Base-by-base conservation (phyloP, 1,140 invertebrate genomes). In the Stegodyphus dumicola region DNA sequence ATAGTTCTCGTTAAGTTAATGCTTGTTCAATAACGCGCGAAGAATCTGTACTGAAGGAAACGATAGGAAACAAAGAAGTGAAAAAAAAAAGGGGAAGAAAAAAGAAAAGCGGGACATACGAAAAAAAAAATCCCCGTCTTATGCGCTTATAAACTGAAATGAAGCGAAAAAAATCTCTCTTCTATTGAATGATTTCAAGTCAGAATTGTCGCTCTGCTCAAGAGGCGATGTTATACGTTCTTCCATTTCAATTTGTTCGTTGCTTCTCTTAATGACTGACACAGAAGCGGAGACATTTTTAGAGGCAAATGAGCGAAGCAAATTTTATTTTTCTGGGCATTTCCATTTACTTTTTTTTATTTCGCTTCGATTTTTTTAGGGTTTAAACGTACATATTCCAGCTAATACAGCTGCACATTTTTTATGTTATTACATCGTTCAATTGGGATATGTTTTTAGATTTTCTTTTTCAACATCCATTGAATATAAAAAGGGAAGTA, bases 171-270 rank as follows among this genome's bases (percentile, higher is more conserved):
- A 80, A 71, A 79, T 69, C 10, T 49, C 9, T 13, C 49, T 69
- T 66, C 77, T 11, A 70, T 80, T 80, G 77, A 71, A 80, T 71
- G 7, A 53, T 15, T 17, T 54, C 66, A 18, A 60, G 51, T 78
- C 65, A 2, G 65, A 67, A 67, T n/a, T 67, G 65, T 60, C 56
- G 56, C 56, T 60, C 15, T 60, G 75, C n/a, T 13, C 71, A 49
- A 74, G 7, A 49, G 13, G 15, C 7, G 18, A 77, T 66, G 60
- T 77, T 65, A 49, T 15, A 66, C 33, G 18, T 77, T 75, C 53
- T 83, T 64, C 52, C 17, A 65, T 69, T 81, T 81, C 79, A 81
- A 81, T 81, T 49, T 81, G 64, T 81, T 81, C 79, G n/a, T 18
- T 17, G 64, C 64, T 52, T 52, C 48, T 81, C 70, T 73, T 73